These are phyloP conservation scores for Mamestra configurata DNA, from an alignment of 1,140 invertebrate species.

Conservation along the genomic window DNA sequence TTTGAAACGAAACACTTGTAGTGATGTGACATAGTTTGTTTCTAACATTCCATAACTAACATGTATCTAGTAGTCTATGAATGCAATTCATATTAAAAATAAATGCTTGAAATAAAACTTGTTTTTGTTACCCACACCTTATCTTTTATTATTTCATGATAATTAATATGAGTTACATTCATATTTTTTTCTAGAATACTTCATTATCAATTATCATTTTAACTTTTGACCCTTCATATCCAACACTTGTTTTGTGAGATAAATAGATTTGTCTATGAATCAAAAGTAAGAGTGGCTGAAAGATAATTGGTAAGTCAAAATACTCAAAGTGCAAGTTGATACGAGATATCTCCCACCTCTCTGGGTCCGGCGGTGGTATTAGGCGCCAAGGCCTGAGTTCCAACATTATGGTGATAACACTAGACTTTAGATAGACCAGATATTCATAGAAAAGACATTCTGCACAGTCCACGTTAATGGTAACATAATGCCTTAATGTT, in stretches of 20 bases:
- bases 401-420: no score
- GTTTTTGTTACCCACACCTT: slow-evolving; percentile 67
- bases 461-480: no score
- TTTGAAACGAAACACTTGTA: slow-evolving; percentile 30
- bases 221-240: not conserved
- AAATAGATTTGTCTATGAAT: not conserved
- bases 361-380: no score
- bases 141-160: slow-evolving; percentile 57
- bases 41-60: slow-evolving; percentile 39
- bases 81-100: slow-evolving; percentile 86
- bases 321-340: no score
- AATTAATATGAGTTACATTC: slow-evolving; percentile 85
- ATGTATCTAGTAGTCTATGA: slow-evolving; percentile 66
- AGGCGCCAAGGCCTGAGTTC: no score
- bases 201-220: slow-evolving; percentile 30
- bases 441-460: no score
- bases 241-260: not conserved
- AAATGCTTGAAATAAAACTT: slow-evolving; percentile 76
- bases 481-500: no score
- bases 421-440: no score
- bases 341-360: no score
- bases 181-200: slow-evolving; percentile 62
- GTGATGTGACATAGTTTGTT: slow-evolving; percentile 36
- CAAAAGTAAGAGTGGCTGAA: no score
- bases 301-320: no score